These are phyloP conservation scores for Cydia pomonella DNA, from an alignment of 1,140 invertebrate species.

Conservation along the genomic window DNA sequence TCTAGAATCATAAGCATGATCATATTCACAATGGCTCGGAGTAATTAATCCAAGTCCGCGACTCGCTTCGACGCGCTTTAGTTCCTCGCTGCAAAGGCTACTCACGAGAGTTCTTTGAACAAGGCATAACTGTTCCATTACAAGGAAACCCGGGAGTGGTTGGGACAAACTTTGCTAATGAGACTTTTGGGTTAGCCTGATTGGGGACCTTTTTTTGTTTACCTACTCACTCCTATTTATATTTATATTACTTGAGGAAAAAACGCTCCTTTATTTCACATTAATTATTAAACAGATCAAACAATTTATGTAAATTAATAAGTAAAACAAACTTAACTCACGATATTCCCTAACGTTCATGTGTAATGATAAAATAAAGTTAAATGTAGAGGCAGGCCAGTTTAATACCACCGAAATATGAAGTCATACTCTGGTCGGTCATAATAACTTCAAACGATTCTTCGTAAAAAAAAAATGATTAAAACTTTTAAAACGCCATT, in stretches of 20 bases:
- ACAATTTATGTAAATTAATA: too few species aligned
- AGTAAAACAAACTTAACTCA: too few species aligned
- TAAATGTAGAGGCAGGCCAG: too few species aligned
- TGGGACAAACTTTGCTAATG: slow-evolving; percentile 11
- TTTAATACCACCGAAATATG: too few species aligned
- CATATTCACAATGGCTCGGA: not conserved
- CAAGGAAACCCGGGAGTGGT: not conserved
- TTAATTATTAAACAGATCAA: too few species aligned
- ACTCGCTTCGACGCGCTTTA: not conserved
- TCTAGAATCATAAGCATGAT: not conserved
- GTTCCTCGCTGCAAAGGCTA: not conserved
- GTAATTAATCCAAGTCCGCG: slow-evolving; percentile 1
- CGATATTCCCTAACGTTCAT: too few species aligned
- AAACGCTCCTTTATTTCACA: too few species aligned
- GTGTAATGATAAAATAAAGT: too few species aligned
- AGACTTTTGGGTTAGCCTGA: not conserved
- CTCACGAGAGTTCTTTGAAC: slow-evolving; percentile 7
- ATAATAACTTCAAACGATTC: too few species aligned
- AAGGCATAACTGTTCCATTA: slow-evolving; percentile 8
- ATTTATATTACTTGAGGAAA: not conserved
- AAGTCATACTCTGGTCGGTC: too few species aligned
- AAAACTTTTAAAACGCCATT: too few species aligned
- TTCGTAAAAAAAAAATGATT: too few species aligned
- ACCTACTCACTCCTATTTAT: not conserved
- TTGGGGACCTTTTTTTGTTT: not conserved